Base-by-base conservation (phyloP, 1,140 invertebrate genomes). In the Charaxes varanes region DNA sequence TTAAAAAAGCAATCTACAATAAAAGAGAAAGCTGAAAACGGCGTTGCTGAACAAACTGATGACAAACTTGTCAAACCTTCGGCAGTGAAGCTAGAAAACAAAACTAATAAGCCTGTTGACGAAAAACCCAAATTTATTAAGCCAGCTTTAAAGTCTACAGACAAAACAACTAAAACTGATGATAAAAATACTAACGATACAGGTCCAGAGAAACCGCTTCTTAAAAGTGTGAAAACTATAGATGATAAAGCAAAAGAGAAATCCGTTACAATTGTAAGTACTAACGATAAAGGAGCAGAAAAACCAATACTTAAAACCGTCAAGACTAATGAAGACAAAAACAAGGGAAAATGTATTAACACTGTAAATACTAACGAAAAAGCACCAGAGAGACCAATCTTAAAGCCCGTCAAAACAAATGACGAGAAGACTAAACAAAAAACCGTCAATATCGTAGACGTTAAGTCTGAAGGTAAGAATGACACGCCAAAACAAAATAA, bases 381-480 rank as follows among this genome's bases (percentile, higher is more conserved):
- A 60, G 21, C 61, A 36, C 54, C 58, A 57, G 78, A 82, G 52
- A 69, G 67, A 62, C 62, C 68, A 19, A 56, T 62, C 6, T 46
- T 78, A 16, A 77, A 59, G 62, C 77, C 52, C 30, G 69, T 77
- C 5, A 70, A 61, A 56, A 78, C 77, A 18, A 71, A 76, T 6
- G 72, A 83, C 53, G 70, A 80, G 12, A 80, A 81, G 41, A 37
- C 53, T 8, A 80, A 74, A 54, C 74, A 76, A 38, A 80, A 81
- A 56, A 64, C 73, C 21, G 68, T 77, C 6, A 81, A 63, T 23
- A 78, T 74, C 45, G 50, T 72, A 38, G 77, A 81, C 30, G 72
- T 53, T 45, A 79, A 71, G 58, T 13, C 33, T 17, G 2, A 53
- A 14, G 68, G 73, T 16, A 78, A 70, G 49, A 71, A 68, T 64